Evolutionary conservation across 2,113 vertebrate genomes (phyloP).

Genomic region (Pterocles gutturalis): DNA sequence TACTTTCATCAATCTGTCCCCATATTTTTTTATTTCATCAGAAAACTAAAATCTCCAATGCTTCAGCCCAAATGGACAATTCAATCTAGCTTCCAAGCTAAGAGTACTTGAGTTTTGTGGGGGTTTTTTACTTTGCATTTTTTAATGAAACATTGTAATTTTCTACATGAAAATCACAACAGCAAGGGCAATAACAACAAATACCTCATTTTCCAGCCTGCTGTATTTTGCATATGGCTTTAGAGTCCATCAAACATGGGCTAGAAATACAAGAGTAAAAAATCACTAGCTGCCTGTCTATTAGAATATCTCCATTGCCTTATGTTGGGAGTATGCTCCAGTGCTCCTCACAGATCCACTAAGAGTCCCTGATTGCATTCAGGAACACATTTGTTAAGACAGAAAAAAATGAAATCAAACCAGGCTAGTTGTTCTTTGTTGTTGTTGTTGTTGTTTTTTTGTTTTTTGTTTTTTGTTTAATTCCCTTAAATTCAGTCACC

Average conservation of each 20-base stretch:
- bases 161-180: background rate
- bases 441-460: too few species aligned
- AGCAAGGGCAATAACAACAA: background rate
- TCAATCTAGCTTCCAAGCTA: background rate
- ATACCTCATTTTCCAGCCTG: background rate
- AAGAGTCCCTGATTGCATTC: background rate
- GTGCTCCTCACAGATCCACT: background rate
- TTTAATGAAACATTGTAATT: background rate
- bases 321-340: background rate
- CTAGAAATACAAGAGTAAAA: background rate
- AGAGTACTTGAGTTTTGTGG: background rate
- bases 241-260: background rate
- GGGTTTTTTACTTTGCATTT: background rate
- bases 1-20: background rate
- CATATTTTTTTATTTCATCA: background rate
- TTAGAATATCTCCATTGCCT: background rate
- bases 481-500: background rate
- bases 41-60: background rate
- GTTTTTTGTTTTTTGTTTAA: background rate
- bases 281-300: rapidly evolving
- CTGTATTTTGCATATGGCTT: background rate
- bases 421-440: background rate
- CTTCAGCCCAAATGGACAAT: background rate
- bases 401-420: background rate
- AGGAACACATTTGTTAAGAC: background rate